phyloP scores from a whole-genome alignment of 2,113 vertebrate species.

The Engraulis encrasicolus region DNA sequence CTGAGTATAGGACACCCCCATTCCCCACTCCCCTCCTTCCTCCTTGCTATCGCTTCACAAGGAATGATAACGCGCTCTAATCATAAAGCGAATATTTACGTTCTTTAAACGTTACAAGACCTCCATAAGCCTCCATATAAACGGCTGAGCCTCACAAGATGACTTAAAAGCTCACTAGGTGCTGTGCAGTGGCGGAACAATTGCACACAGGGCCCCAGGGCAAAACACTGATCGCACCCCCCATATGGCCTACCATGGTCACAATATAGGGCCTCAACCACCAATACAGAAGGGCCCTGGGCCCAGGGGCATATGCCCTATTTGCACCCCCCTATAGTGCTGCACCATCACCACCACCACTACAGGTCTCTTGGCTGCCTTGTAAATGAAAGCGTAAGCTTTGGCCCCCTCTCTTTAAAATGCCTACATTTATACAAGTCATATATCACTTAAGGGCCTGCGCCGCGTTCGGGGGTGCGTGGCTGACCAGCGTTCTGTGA shows the following conservation, averaged over 20 bases:
- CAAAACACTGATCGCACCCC: no score
- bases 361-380: slow-evolving; percentile 27
- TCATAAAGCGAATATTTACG: slow-evolving; percentile 11
- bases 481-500: slow-evolving; percentile 49
- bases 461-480: slow-evolving; percentile 45
- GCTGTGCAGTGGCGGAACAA: no score
- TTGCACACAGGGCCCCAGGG: no score
- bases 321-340: no score
- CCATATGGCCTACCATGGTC: no score
- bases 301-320: no score
- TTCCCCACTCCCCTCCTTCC: no score
- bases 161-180: no score
- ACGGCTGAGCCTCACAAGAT: slow-evolving; percentile 26
- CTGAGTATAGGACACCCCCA: neutral
- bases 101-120: neutral
- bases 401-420: slow-evolving; percentile 34
- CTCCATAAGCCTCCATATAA: neutral
- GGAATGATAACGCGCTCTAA: neutral
- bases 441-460: slow-evolving; percentile 44
- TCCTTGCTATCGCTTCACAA: neutral
- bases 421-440: slow-evolving; percentile 38
- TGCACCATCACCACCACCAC: no score
- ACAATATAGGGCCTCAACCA: no score
- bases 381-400: slow-evolving; percentile 41
- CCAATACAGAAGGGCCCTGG: no score